phyloP scores from a whole-genome alignment of 1,140 invertebrate species.

The Leptinotarsa lineolata region DNA sequence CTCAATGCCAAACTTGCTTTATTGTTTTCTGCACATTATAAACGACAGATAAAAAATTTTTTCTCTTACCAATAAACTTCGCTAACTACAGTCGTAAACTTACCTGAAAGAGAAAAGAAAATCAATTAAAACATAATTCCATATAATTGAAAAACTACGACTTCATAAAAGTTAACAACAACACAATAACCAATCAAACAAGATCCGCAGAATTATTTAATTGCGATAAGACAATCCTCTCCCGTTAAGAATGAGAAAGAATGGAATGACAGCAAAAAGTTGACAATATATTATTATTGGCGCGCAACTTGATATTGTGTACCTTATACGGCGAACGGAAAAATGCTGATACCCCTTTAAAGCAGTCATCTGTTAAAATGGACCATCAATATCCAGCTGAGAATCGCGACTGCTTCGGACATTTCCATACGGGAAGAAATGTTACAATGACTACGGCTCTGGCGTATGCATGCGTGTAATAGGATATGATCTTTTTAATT shows the following conservation, averaged over 20 bases:
- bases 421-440: constrained; percentile 5
- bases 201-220: background rate
- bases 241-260: background rate
- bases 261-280: background rate
- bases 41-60: background rate
- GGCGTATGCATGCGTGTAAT: background rate
- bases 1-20: too few relatives aligned
- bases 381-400: constrained; percentile 9
- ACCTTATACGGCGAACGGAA: constrained; percentile 3
- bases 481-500: background rate
- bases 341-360: constrained; percentile 1
- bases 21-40: background rate
- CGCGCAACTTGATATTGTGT: constrained; percentile 16
- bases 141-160: background rate
- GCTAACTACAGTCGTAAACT: constrained; percentile 14
- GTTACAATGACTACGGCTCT: background rate
- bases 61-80: background rate
- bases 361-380: constrained; percentile 1
- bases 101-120: constrained; percentile 33
- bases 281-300: constrained; percentile 16
- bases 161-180: background rate
- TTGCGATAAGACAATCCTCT: background rate
- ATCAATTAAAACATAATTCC: background rate
- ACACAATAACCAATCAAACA: constrained; percentile 2
- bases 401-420: background rate